Evolutionary conservation across 2,888 invertebrate genomes (phyloP), one percentile per base, ranked within the genome.

Genomic region (Ochlodes sylvanus): DNA sequence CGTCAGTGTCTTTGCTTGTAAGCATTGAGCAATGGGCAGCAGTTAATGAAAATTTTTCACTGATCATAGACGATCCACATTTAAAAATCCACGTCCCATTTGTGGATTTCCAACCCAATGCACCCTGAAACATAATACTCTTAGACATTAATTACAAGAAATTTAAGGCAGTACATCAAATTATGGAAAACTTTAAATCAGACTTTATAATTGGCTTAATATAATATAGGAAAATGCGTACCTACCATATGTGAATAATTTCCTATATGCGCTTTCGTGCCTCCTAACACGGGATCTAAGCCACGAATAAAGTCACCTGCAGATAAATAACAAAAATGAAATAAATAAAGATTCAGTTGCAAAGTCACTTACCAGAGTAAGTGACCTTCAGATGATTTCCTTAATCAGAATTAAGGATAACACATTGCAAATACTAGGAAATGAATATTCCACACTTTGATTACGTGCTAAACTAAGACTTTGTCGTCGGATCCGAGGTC

Each of bases 51-150:
- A 92, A 95, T 52, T 83, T 85, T 21, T 94, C 89, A 56, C 94
- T 94, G 52, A 96, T 92, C 5, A 96, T 81, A 7, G 94, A 93
- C 0, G 95, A 95, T 1, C 95, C 95, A 76, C 96, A 96, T 65
- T 76, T 74, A 66, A 79, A 79, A 17, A 72, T 52, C 77, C 76
- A 79, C 0, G 58, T 57, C 0, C 70, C 68, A 7, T 61, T 61
- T 0, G 50, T 32, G 2, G 73, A 64, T 56, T 63, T 61, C 77
- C 78, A 79, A 42, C 79, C 79, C 1, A 79, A 17, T 0, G 78
- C 78, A 6, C 74, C 78, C 79, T 78, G 57, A 9, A 63, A 69
- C 17, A 47, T 56, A 12, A 12, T 52, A 12, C 12, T 12, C 38
- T 3, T 3, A 7, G 14, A 19, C n/a, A n/a, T 14, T 27, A 27